Conservation (phyloP, 2,888 invertebrate genomes). For the Phengaris alcon region DNA sequence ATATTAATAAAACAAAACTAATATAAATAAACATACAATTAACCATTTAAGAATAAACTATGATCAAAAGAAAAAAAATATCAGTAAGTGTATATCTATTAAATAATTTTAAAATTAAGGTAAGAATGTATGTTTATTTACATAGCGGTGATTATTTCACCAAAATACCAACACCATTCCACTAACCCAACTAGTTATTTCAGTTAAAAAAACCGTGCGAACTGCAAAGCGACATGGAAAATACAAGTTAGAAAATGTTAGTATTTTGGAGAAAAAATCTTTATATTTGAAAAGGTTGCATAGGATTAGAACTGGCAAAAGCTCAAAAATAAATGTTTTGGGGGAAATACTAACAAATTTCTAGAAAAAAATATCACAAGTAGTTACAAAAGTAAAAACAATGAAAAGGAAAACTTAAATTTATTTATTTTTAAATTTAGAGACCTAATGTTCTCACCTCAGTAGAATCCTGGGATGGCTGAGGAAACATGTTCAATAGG, state of each 20-base stretch:
- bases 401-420: conserved; percentile 26
- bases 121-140: conserved; percentile 63
- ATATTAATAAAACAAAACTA: conserved; percentile 51
- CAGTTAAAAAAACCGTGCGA: conserved; percentile 52
- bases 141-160: conserved; percentile 63
- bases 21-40: conserved; percentile 62
- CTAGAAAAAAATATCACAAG: neutral
- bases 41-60: conserved; percentile 31
- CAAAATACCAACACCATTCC: conserved; percentile 78
- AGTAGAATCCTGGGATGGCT: conserved; percentile 67
- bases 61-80: conserved; percentile 29
- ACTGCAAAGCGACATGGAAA: conserved; percentile 57
- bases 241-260: conserved; percentile 65
- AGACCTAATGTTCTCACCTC: conserved; percentile 56
- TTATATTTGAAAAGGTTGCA: conserved; percentile 54
- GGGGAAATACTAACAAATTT: conserved; percentile 31
- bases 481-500: conserved; percentile 73
- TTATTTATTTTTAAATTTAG: conserved; percentile 39
- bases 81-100: neutral
- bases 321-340: conserved; percentile 45
- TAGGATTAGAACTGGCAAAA: conserved; percentile 61
- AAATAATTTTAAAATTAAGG: neutral
- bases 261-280: conserved; percentile 75
- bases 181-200: conserved; percentile 49
- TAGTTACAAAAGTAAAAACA: conserved; percentile 29